Conservation (phyloP, 2,113 vertebrate genomes). For the Axis porcinus region DNA sequence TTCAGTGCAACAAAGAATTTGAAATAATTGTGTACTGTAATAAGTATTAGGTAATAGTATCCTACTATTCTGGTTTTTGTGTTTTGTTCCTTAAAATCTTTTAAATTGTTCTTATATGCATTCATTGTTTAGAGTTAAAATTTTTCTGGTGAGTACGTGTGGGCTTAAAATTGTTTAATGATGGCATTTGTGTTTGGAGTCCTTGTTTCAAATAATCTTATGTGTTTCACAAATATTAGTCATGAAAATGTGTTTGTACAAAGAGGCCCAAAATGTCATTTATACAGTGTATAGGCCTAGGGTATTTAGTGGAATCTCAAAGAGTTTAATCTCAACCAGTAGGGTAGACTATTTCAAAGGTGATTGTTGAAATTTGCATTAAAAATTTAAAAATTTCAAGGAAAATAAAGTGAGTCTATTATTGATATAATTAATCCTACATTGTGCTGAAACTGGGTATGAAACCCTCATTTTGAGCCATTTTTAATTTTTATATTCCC, state of each 20-base stretch:
- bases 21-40: neutral
- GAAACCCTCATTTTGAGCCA: neutral
- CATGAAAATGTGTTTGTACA: neutral
- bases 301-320: neutral
- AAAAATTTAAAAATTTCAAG: neutral
- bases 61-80: neutral
- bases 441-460: neutral
- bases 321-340: neutral
- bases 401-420: no score
- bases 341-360: neutral
- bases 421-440: neutral
- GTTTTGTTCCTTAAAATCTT: neutral
- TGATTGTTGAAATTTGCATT: neutral
- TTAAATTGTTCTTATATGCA: neutral
- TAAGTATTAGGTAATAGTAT: neutral
- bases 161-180: neutral
- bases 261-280: neutral
- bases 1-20: neutral
- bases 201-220: neutral
- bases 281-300: neutral
- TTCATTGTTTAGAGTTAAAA: neutral
- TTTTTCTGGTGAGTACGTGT: neutral
- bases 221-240: neutral
- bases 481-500: neutral
- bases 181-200: neutral